Percentiles rank a stretch among this genome's conserved stretches.
phyloP scores from a whole-genome alignment of 2,797 vertebrate species.

The Tenualosa ilisha region DNA sequence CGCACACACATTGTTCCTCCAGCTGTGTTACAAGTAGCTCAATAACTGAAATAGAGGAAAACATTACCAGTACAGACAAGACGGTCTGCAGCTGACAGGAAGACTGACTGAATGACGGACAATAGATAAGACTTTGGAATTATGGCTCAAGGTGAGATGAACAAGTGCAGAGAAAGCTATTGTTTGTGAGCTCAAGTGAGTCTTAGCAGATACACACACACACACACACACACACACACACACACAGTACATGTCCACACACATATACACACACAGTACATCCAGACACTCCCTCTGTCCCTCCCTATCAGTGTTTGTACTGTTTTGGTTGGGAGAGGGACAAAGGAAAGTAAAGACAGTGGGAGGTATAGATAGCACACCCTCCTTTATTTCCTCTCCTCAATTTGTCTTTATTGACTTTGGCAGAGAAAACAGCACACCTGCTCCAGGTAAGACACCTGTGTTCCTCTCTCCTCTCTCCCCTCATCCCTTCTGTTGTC shows the following conservation, averaged over 20 bases:
- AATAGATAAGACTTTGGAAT: too few species aligned
- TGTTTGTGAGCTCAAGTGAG: not conserved
- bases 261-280: not conserved
- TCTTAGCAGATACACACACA: not conserved
- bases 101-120: not conserved
- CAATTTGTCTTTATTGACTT: not conserved
- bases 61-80: not conserved
- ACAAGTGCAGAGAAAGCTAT: not conserved
- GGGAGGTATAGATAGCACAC: not conserved
- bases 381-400: not conserved
- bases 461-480: not conserved
- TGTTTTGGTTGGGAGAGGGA: not conserved
- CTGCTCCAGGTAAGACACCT: constrained; percentile 46
- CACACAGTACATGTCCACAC: not conserved
- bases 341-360: not conserved
- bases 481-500: too few species aligned
- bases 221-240: not conserved
- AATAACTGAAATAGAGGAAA: not conserved
- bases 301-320: constrained; percentile 19
- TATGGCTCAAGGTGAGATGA: not conserved
- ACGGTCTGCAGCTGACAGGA: not conserved
- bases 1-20: constrained; percentile 49
- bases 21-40: not conserved
- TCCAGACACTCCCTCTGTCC: not conserved
- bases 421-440: constrained; percentile 6